Percentiles rank a stretch among this genome's conserved stretches.
phyloP scores from a whole-genome alignment of 2,888 invertebrate genomes.

The Antitype chi region DNA sequence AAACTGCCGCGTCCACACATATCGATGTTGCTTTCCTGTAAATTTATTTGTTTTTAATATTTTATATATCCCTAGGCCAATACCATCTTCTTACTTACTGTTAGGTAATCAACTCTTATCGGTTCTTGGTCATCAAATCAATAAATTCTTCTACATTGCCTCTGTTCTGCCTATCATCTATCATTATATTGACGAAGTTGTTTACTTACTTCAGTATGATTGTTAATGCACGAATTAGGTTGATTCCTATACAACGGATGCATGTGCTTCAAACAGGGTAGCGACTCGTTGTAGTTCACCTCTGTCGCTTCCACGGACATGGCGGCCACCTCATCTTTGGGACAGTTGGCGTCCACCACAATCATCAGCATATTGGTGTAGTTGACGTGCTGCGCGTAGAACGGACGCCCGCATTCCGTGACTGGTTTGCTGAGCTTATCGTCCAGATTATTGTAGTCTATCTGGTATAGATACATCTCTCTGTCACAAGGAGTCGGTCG shows the following conservation, averaged over 20 bases:
- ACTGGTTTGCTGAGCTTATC: conserved; percentile 87
- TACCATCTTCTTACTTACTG: neutral
- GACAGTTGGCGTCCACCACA: conserved; percentile 93
- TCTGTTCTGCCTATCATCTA: neutral
- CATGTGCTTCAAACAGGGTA: conserved; percentile 91
- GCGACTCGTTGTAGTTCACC: conserved; percentile 90
- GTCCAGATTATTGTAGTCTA: conserved; percentile 86
- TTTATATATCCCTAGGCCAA: neutral
- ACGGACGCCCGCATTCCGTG: conserved; percentile 90
- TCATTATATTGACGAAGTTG: neutral
- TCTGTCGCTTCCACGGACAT: conserved; percentile 85
- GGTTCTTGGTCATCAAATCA: neutral
- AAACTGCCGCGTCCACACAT: conserved; percentile 91
- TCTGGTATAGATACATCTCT: conserved; percentile 91
- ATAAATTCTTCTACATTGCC: neutral
- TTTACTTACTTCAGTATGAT: conserved; percentile 92
- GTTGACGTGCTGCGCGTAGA: conserved; percentile 94
- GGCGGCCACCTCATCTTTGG: conserved; percentile 85
- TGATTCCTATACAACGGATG: conserved; percentile 92
- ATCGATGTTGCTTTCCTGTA: conserved; percentile 92
- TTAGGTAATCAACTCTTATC: neutral
- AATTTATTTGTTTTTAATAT: conserved; percentile 50
- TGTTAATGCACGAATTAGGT: conserved; percentile 94
- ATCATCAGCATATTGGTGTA: conserved; percentile 95
- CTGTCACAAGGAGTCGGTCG: conserved; percentile 96